Conservation (phyloP, 2,888 invertebrate species). For the Xanthia icteritia region DNA sequence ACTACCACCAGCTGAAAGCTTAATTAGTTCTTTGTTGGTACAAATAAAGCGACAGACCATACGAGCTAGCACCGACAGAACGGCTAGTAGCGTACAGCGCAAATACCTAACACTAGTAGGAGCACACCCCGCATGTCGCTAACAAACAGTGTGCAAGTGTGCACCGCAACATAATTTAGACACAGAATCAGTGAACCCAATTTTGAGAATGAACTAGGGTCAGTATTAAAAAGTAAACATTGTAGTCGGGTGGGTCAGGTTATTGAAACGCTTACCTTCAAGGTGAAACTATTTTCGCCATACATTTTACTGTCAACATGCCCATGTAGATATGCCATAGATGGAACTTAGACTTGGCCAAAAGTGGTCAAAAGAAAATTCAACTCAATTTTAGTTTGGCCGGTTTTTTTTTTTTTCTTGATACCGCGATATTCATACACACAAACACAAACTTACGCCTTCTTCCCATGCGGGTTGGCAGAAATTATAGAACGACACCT, state of each 20-base stretch:
- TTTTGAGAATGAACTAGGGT: background rate
- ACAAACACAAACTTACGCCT: too few species aligned
- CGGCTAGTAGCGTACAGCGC: background rate
- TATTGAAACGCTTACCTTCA: background rate
- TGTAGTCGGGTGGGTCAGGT: background rate
- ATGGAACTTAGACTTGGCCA: too few species aligned
- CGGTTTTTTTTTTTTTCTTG: too few species aligned
- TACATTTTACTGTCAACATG: background rate
- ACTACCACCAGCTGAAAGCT: background rate
- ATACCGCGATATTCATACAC: too few species aligned
- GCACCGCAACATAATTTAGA: background rate
- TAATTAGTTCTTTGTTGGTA: conserved; percentile 6
- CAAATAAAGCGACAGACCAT: background rate
- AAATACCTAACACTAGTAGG: background rate
- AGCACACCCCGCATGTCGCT: background rate
- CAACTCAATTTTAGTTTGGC: background rate
- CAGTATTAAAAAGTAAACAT: background rate
- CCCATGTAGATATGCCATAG: background rate
- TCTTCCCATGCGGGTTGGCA: too few species aligned
- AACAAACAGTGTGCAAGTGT: background rate
- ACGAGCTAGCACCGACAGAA: background rate
- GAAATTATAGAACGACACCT: too few species aligned
- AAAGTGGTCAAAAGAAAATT: background rate
- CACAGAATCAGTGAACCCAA: background rate
- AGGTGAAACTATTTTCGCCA: background rate